These are phyloP conservation scores for Sesamia inferens DNA, from an alignment of 2,888 invertebrate genomes.

Conservation along the genomic window DNA sequence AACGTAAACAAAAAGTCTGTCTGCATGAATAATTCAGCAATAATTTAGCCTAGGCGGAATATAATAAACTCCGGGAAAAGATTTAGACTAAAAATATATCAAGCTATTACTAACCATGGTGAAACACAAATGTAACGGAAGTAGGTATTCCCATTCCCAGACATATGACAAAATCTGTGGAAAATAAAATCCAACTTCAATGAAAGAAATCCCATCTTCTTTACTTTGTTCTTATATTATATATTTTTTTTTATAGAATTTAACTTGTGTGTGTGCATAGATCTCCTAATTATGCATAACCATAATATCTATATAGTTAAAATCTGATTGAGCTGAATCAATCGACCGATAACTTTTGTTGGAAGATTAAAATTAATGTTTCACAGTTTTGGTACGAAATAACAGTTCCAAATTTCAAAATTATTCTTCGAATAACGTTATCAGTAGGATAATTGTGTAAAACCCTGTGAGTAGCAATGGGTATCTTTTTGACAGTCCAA, in stretches of 20 bases:
- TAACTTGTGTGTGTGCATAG: neutral
- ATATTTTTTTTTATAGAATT: neutral
- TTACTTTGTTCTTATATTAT: no score
- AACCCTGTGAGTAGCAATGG: no score
- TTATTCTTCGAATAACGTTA: no score
- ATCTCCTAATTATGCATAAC: neutral
- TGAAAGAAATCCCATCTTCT: neutral
- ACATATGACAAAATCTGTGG: neutral
- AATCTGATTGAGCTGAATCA: no score
- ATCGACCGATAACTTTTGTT: no score
- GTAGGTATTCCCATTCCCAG: conserved; percentile 2
- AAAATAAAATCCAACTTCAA: neutral
- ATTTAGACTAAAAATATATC: neutral
- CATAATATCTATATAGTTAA: no score
- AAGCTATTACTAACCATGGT: neutral
- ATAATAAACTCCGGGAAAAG: neutral
- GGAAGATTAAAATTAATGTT: no score
- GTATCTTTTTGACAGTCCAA: no score
- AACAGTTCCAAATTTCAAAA: no score
- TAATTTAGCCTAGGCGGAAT: neutral
- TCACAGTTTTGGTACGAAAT: no score
- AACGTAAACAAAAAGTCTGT: neutral
- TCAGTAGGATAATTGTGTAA: no score
- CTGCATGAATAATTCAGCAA: neutral
- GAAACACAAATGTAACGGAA: conserved; percentile 4